Conservation (phyloP, 2,113 vertebrate genomes). For the Ctenodactylus gundi region DNA sequence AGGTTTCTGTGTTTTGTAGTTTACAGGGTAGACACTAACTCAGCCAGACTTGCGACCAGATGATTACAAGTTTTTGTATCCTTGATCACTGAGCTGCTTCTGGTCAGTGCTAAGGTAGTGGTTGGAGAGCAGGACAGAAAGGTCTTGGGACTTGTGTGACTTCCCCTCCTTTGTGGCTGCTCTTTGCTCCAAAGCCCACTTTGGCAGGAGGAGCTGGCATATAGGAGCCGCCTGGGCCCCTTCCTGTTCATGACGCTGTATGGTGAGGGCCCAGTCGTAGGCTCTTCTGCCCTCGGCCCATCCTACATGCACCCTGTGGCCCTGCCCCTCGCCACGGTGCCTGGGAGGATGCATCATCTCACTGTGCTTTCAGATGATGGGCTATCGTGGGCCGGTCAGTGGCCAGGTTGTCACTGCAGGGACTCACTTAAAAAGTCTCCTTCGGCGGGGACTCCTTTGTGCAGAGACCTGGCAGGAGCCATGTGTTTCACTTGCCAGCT, state of each 20-base stretch:
- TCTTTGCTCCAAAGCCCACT: background rate
- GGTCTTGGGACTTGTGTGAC: background rate
- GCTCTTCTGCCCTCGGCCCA: background rate
- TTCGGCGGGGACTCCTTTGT: background rate
- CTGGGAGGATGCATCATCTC: background rate
- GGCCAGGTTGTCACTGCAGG: background rate
- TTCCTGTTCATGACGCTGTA: rapidly evolving
- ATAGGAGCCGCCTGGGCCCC: background rate
- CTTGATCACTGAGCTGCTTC: background rate
- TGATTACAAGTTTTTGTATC: background rate
- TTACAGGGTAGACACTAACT: background rate
- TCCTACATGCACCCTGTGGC: background rate
- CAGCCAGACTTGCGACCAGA: background rate
- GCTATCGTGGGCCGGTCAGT: background rate
- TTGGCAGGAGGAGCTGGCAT: background rate
- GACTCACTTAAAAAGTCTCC: background rate
- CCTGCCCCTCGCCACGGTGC: background rate
- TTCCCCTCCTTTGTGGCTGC: background rate
- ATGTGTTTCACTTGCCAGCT: background rate
- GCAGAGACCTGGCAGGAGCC: background rate
- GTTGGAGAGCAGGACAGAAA: background rate
- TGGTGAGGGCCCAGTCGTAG: background rate
- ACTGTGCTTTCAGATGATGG: background rate
- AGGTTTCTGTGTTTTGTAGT: background rate
- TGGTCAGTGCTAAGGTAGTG: rapidly evolving